A percentile compares a stretch with the other conserved stretches of the same genome.
Conservation (phyloP, 2,113 vertebrate genomes). For the Rallus limicola region DNA sequence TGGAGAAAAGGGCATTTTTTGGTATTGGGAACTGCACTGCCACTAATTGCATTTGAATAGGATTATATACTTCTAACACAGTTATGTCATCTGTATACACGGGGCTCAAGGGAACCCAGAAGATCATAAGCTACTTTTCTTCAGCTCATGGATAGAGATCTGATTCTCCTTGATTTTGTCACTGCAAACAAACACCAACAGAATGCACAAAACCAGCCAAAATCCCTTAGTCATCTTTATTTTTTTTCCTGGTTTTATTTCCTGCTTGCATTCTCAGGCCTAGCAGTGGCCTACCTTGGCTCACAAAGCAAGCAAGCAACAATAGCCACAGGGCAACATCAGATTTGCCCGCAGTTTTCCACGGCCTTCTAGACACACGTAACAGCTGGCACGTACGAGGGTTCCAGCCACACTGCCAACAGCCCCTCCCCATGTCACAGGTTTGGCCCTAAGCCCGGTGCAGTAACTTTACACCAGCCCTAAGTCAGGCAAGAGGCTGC, state of each 20-base stretch:
- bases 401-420: neutral
- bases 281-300: neutral
- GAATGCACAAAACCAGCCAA: neutral
- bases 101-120: neutral
- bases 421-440: neutral
- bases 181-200: neutral
- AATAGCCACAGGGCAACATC: neutral
- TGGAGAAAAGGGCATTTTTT: neutral
- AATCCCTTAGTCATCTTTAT: neutral
- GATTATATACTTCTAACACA: neutral
- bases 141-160: neutral
- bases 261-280: neutral
- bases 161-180: neutral
- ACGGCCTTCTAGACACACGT: neutral
- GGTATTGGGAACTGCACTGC: neutral
- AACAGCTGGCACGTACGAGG: neutral
- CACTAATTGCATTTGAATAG: neutral
- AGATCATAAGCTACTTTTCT: neutral
- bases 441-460: neutral
- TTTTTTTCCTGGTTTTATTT: neutral
- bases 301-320: neutral
- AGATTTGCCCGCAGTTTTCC: neutral
- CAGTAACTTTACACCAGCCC: neutral
- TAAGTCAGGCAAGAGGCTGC: neutral
- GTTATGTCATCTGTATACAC: neutral